Evolutionary conservation across 2,888 invertebrate genomes (phyloP), one percentile per base, ranked within the genome.

Genomic region (Pristionchus entomophagus): DNA sequence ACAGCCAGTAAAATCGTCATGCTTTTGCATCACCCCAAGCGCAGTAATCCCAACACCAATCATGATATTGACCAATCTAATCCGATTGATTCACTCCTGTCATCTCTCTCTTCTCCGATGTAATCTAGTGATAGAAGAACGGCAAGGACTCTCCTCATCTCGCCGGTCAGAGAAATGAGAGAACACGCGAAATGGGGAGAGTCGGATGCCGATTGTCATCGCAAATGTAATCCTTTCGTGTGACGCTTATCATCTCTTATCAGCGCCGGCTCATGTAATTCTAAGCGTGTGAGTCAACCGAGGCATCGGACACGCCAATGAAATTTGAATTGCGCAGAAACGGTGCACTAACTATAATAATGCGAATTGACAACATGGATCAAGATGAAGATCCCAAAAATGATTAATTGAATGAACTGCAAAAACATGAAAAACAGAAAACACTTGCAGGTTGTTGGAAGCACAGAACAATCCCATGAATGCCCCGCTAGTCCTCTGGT

Each of bases 401-500:
- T 45, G 6, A 45, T n/a, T n/a, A n/a, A n/a, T n/a, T n/a, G n/a
- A n/a, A n/a, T n/a, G n/a, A n/a, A n/a, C 14, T 45, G 14, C 45
- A 45, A 45, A 45, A 45, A 45, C 6, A 45, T 45, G 12, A 8
- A 32, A 29, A 29, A 32, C 0, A 10, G 12, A 56, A 4, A 56
- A 45, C 5, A 14, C 12, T 82, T 82, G 10, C 89, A 94, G 94
- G 94, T 94, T 94, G 88, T 91, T 94, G 59, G 94, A 94, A 88
- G 93, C 94, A 26, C 89, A 90, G 84, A 41, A 89, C 12, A 92
- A 93, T 51, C 94, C 94, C 2, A 49, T 80, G 6, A 89, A 85
- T 19, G 94, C 94, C 77, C 94, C 94, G 22, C 86, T 94, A 0
- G 93, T 94, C 6, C 88, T 91, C n/a, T 91, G 91, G 94, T 87